Conservation (phyloP, 2,888 invertebrate species). For the Phanerotoma sp. region DNA sequence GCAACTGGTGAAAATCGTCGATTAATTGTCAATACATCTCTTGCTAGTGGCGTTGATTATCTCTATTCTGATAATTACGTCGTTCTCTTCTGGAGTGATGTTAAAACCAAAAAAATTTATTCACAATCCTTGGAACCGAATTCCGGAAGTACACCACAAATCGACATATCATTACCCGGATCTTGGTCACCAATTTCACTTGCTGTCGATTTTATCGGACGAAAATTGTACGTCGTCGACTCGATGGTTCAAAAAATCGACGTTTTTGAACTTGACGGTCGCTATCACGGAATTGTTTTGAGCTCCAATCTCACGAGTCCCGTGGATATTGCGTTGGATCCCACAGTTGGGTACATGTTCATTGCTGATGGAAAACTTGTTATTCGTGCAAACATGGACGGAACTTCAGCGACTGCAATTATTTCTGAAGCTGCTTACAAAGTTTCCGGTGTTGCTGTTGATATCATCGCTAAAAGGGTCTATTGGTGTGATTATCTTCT, state of each 20-base stretch:
- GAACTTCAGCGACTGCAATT: slow-evolving; percentile 78
- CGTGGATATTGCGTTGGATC: slow-evolving; percentile 90
- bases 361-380: slow-evolving; percentile 83
- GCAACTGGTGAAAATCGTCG: slow-evolving; percentile 66
- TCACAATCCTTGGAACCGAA: slow-evolving; percentile 52
- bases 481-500: slow-evolving; percentile 96
- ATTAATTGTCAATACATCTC: slow-evolving; percentile 76
- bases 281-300: slow-evolving; percentile 87
- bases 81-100: slow-evolving; percentile 89
- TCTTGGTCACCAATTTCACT: slow-evolving; percentile 89
- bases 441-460: slow-evolving; percentile 88
- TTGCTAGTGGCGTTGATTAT: slow-evolving; percentile 84
- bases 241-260: slow-evolving; percentile 91
- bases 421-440: slow-evolving; percentile 92
- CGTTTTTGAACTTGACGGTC: slow-evolving; percentile 85
- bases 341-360: slow-evolving; percentile 85
- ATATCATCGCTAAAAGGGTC: slow-evolving; percentile 84
- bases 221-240: slow-evolving; percentile 94
- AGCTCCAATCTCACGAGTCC: slow-evolving; percentile 90
- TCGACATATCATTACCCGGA: slow-evolving; percentile 75
- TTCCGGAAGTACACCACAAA: slow-evolving; percentile 39
- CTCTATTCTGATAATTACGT: slow-evolving; percentile 74
- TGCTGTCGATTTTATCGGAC: slow-evolving; percentile 96
- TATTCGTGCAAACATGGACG: slow-evolving; percentile 92
- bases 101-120: slow-evolving; percentile 79